phyloP scores from a whole-genome alignment of 2,797 vertebrate species.

The Sebastes minor region DNA sequence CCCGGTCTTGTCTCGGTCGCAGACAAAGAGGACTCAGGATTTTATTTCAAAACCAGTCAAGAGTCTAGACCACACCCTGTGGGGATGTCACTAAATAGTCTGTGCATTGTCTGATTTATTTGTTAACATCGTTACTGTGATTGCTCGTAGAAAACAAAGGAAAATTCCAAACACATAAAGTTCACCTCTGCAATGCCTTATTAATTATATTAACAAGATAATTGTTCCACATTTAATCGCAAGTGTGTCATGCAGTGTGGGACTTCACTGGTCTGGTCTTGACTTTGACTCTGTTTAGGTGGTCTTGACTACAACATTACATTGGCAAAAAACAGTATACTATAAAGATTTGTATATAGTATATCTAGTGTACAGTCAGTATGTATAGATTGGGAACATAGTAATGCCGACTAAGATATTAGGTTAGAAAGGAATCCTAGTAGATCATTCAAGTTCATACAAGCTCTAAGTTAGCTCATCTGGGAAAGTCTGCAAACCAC shows the following conservation, averaged over 20 bases:
- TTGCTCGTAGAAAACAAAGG: neutral
- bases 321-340: neutral
- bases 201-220: neutral
- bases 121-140: neutral
- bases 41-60: too few species aligned
- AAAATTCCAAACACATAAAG: rapidly evolving
- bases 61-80: too few species aligned
- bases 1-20: too few species aligned
- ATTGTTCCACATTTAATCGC: too few species aligned
- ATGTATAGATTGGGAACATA: neutral
- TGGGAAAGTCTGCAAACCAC: neutral
- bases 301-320: too few species aligned
- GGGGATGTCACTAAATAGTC: too few species aligned
- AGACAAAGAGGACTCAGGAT: too few species aligned
- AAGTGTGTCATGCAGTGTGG: too few species aligned
- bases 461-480: neutral
- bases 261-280: too few species aligned
- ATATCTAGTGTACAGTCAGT: neutral
- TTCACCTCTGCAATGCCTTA: neutral
- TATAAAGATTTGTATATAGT: neutral
- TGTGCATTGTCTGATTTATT: too few species aligned
- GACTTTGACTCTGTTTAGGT: too few species aligned
- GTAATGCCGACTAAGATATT: neutral
- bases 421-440: neutral
- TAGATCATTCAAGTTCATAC: neutral